Evolutionary conservation across 2,888 invertebrate species (phyloP).

Genomic region (Lasioglossum oenotherae): DNA sequence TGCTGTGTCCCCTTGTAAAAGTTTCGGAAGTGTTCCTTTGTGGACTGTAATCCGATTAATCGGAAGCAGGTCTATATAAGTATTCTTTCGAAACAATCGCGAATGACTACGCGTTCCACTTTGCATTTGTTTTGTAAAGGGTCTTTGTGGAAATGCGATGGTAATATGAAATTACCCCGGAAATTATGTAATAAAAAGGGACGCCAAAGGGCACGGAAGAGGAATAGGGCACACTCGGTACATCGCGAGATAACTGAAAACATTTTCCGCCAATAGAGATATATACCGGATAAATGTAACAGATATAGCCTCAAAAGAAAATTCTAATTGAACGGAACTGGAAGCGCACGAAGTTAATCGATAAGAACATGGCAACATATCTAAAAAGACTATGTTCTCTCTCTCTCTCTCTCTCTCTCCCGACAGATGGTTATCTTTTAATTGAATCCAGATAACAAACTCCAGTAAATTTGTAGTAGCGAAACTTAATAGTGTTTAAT

Average conservation of each 20-base stretch:
- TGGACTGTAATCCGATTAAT: neutral
- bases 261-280: neutral
- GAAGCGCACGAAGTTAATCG: neutral
- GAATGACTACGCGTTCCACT: neutral
- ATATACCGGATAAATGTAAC: slow-evolving; percentile 6
- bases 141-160: neutral
- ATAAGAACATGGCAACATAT: neutral
- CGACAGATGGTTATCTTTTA: slow-evolving; percentile 1
- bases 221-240: neutral
- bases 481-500: neutral
- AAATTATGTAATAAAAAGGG: neutral
- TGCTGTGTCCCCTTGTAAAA: neutral
- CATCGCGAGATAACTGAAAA: slow-evolving; percentile 1
- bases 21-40: neutral
- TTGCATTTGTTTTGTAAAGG: neutral
- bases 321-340: slow-evolving; percentile 20
- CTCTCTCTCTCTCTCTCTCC: neutral
- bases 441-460: neutral
- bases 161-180: neutral
- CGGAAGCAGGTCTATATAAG: neutral
- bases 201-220: neutral
- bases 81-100: neutral
- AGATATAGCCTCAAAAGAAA: slow-evolving; percentile 14
- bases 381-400: neutral
- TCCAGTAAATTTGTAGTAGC: neutral